Base-by-base conservation (phyloP, 1,140 invertebrate genomes). In the Brachionus asplanchnoidis region DNA sequence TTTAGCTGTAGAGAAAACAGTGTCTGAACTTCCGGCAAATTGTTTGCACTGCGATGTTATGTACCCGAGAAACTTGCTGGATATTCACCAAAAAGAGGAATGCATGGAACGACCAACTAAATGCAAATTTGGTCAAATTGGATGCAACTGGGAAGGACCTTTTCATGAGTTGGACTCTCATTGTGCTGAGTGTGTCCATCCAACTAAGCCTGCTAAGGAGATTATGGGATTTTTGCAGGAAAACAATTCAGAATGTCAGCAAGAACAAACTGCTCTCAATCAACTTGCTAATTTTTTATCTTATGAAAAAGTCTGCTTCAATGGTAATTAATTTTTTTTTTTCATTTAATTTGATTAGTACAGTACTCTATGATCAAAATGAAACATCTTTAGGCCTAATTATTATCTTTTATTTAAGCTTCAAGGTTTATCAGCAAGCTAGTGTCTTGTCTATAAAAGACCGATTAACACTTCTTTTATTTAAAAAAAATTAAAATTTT, bases 1-100 rank as follows among this genome's bases (percentile, higher is more conserved):
- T 91, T 90, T 97, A 87, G 95, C 95, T 80, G 96, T 97, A 36
- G 96, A 98, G 90, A 97, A 98, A 90, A 95, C 95, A 4, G 95
- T 97, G 2, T 95, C 94, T 20, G 96, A 98, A 89, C 91, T 97
- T 87, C 95, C 96, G 3, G 93, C 94, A 20, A 93, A 95, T 88
- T 98, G 96, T 90, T 93, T 94, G 89, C 95, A 93, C 90, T 98
- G 96, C 89, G 92, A 92, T 66, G 92, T 93, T 86, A 93, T 95
- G 88, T 95, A 95, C 87, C 94, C 96, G 8, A 91, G 95, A 85
- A 94, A 95, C 89, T 93, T 93, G 0, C 90, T 97, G 60, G 93
- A 95, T 73, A 92, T 93, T 66, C 96, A 98, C 88, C 94, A 96
- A 89, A 93, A 94, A 85, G 92, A 93, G 56, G 91, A 93, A 85